Evolutionary conservation across 2,797 vertebrate species (phyloP).

Genomic region (Crax fasciolata): DNA sequence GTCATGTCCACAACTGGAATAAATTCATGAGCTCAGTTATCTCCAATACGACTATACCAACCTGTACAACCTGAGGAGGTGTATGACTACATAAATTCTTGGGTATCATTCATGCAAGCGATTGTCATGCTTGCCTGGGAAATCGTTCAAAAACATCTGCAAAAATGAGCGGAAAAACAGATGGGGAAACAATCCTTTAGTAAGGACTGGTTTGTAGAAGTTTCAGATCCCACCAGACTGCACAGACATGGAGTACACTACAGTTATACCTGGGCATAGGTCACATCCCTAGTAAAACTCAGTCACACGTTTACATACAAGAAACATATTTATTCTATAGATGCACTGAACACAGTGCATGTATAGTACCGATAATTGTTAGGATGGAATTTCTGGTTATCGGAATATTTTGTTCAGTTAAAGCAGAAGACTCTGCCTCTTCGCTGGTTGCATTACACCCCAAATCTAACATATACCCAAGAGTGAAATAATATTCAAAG

Average conservation of each 20-base stretch:
- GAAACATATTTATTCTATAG: background rate
- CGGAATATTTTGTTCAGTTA: background rate
- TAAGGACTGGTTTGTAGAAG: background rate
- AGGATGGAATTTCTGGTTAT: background rate
- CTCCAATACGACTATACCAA: background rate
- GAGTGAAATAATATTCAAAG: background rate
- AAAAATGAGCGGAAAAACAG: background rate
- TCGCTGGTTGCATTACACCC: background rate
- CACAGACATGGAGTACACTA: background rate
- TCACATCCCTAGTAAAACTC: background rate
- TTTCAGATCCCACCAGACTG: background rate
- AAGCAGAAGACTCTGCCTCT: background rate
- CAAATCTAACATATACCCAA: background rate
- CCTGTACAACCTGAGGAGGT: background rate
- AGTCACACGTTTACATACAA: background rate
- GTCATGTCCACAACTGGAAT: background rate
- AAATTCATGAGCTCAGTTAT: fast-evolving
- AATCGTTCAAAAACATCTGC: background rate
- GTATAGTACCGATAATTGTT: background rate
- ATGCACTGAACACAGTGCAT: background rate
- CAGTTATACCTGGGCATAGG: background rate
- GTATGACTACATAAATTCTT: background rate
- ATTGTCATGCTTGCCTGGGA: background rate
- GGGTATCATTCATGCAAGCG: background rate
- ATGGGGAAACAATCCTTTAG: background rate